Percentiles rank a stretch among this genome's conserved stretches.
Evolutionary conservation across 2,113 vertebrate species (phyloP).

Genomic region (Puffinus mauretanicus): DNA sequence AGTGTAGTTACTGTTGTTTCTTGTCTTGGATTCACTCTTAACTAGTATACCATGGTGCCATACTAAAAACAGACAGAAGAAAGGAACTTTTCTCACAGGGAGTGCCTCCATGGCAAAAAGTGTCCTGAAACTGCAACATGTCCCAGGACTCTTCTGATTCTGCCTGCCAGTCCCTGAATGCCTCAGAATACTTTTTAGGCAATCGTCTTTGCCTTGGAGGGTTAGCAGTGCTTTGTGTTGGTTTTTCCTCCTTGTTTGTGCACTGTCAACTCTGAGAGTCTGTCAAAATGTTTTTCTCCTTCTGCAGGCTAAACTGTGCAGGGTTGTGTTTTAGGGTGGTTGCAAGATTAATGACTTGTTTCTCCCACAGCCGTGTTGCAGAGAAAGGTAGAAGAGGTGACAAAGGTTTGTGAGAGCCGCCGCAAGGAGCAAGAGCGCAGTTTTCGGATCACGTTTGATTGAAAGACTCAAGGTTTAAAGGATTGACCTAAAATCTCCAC

Average conservation of each 20-base stretch:
- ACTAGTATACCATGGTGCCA: too few species aligned
- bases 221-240: background rate
- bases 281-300: background rate
- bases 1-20: background rate
- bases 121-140: background rate
- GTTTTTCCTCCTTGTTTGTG: background rate
- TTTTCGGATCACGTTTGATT: constrained; percentile 85
- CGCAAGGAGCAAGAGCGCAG: constrained; percentile 95
- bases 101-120: background rate
- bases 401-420: constrained; percentile 87
- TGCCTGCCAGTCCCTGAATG: background rate
- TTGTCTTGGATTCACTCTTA: background rate
- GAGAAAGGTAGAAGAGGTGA: constrained; percentile 93
- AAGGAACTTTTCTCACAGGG: background rate
- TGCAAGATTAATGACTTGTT: background rate
- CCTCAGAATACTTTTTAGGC: background rate
- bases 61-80: background rate
- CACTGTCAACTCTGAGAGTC: background rate
- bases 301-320: background rate
- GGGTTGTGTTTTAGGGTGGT: background rate
- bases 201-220: background rate
- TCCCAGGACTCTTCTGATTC: background rate
- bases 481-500: background rate
- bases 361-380: constrained; percentile 79
- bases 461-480: background rate